Base-by-base conservation (phyloP, 2,113 vertebrate genomes). In the Deroptyus accipitrinus region DNA sequence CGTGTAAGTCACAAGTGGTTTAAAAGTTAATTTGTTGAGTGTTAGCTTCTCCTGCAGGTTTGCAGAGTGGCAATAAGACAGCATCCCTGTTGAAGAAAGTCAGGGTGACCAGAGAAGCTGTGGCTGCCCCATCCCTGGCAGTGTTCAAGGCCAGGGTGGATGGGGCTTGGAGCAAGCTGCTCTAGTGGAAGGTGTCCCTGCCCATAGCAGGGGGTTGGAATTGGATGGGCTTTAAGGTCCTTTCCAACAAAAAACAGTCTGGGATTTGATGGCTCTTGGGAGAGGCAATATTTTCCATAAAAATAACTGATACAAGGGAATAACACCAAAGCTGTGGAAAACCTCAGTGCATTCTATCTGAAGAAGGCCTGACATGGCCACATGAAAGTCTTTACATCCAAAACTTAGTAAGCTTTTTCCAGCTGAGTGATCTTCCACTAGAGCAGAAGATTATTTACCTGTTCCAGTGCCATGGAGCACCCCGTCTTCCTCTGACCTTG, bases 21-120 rank as follows among this genome's bases (percentile, higher is more conserved):
- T 19, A 33, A 42, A 48, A 1, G 5, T 13, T 19, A 74, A n/a
- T 17, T 33, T 2, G 1, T 1, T 13, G 31, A 70, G 39, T 1
- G 6, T 3, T 64, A 73, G 30, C 81, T 66, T 46, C 61, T 33
- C 27, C 4, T 11, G 31, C 11, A 25, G 30, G 31, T 51, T 69
- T 75, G 73, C 12, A n/a, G 11, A 44, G 35, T 7, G 25, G 51
- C 5, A 75, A 17, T 5, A 39, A 20, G 33, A 17, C 25, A n/a
- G 37, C 1, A 11, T 27, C 48, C 24, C 48, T 20, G 1, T 46
- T 37, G 59, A 49, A 33, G 61, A 30, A 54, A 37, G 22, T 14
- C 6, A 6, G 13, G 8, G 24, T 20, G 33, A 20, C 31, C 55
- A n/a, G 33, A 7, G 55, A 59, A 59, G 55, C 55, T 59, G 31